phyloP scores from a whole-genome alignment of 92 coral and sea anemone genomes.

The Epizoanthus scotinus region DNA sequence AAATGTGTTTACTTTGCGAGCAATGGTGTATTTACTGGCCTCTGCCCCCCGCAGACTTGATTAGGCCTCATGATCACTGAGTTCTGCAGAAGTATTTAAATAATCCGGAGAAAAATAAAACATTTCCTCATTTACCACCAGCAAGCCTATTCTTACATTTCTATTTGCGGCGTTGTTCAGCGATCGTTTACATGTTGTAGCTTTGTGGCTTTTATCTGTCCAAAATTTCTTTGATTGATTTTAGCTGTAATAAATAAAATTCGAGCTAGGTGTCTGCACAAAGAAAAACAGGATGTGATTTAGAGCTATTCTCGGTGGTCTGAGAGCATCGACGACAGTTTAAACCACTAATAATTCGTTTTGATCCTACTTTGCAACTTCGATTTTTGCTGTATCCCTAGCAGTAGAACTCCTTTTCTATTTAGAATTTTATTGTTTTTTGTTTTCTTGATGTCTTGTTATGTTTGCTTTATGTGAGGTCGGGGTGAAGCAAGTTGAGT shows the following conservation, averaged over 20 bases:
- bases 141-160: too few species aligned
- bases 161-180: too few species aligned
- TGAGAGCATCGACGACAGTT: not conserved
- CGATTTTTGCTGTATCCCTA: too few species aligned
- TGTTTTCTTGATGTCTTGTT: not conserved
- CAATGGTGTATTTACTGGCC: not conserved
- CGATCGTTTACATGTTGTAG: too few species aligned
- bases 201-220: too few species aligned
- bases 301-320: not conserved
- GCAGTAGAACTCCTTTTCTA: not conserved
- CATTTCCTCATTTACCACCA: too few species aligned
- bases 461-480: slow-evolving; percentile 15
- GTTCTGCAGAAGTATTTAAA: not conserved
- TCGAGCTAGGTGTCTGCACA: not conserved
- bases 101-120: too few species aligned
- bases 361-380: too few species aligned
- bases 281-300: slow-evolving; percentile 14
- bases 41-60: slow-evolving; percentile 27
- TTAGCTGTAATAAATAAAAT: not conserved
- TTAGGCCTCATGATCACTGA: not conserved
- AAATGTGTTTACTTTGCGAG: slow-evolving; percentile 6
- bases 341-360: too few species aligned
- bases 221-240: too few species aligned
- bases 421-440: not conserved
- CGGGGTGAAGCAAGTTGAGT: slow-evolving; percentile 7